These are phyloP conservation scores for Siniperca scherzeri DNA, from an alignment of 2,797 vertebrate genomes.

Conservation along the genomic window DNA sequence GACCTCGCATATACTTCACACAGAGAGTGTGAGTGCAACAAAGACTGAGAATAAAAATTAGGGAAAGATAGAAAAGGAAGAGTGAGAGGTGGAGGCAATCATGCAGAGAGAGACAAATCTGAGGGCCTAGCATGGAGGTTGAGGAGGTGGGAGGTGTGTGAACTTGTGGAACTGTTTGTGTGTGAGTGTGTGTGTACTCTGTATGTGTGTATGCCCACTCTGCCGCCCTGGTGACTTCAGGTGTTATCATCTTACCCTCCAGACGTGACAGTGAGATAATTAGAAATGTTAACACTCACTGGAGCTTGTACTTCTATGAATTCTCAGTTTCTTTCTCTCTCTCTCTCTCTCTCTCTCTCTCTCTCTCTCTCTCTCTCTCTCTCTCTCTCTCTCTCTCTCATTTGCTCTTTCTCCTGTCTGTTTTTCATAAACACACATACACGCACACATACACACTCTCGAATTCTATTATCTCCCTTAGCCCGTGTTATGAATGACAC, in stretches of 20 bases:
- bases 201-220: slow-evolving; percentile 35
- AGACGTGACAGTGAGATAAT: slow-evolving; percentile 82
- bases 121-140: slow-evolving; percentile 41
- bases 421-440: slow-evolving; percentile 41
- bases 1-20: slow-evolving; percentile 37
- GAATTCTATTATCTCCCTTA: slow-evolving; percentile 61
- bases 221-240: slow-evolving; percentile 71
- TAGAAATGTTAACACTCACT: slow-evolving; percentile 80
- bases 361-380: slow-evolving; percentile 10
- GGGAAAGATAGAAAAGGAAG: slow-evolving; percentile 36
- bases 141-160: slow-evolving; percentile 44
- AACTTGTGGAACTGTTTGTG: slow-evolving; percentile 40
- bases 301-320: slow-evolving; percentile 70
- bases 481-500: slow-evolving; percentile 68
- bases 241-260: slow-evolving; percentile 77
- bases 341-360: slow-evolving; percentile 8
- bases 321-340: slow-evolving; percentile 54
- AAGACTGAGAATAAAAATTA: slow-evolving; percentile 38
- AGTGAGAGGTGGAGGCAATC: slow-evolving; percentile 58
- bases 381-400: slow-evolving; percentile 33
- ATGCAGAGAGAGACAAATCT: slow-evolving; percentile 66
- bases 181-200: slow-evolving; percentile 32
- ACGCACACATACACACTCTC: slow-evolving; percentile 23
- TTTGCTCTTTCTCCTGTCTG: slow-evolving; percentile 42
- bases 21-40: slow-evolving; percentile 53